A percentile compares a stretch with the other conserved stretches of the same genome.
phyloP scores from a whole-genome alignment of 2,113 vertebrate species.

The Grallaria varia region DNA sequence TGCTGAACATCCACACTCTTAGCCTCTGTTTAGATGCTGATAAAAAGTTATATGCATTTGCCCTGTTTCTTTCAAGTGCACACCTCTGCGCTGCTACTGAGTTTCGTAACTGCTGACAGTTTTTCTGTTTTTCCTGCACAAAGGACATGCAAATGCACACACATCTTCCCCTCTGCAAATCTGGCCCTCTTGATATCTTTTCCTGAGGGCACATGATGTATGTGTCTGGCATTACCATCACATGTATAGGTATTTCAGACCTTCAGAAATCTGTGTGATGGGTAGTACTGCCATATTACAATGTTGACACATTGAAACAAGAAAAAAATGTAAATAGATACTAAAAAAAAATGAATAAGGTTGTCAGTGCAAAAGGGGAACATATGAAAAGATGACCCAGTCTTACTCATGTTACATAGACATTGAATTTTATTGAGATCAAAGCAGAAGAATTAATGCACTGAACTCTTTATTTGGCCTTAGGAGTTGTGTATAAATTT shows the following conservation, averaged over 20 bases:
- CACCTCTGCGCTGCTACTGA: neutral
- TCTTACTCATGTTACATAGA: neutral
- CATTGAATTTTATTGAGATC: neutral
- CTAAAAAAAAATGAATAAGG: neutral
- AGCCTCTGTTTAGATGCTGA: neutral
- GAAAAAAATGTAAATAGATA: neutral
- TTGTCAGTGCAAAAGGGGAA: neutral
- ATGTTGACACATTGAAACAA: neutral
- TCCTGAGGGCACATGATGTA: rapidly evolving
- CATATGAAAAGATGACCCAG: neutral
- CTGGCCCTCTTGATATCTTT: neutral
- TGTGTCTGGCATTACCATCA: rapidly evolving
- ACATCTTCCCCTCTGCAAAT: neutral
- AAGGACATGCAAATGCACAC: neutral
- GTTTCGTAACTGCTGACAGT: neutral
- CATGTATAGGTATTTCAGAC: neutral
- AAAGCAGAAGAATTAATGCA: neutral
- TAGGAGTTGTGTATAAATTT: neutral
- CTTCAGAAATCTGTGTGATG: neutral
- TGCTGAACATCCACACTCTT: neutral
- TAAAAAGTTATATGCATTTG: neutral
- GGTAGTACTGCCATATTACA: neutral
- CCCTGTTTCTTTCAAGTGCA: neutral
- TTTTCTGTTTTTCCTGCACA: neutral
- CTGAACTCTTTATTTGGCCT: neutral